A percentile compares a stretch with the other conserved stretches of the same genome.
Evolutionary conservation across 2,797 vertebrate species (phyloP).

Genomic region (Masticophis lateralis): DNA sequence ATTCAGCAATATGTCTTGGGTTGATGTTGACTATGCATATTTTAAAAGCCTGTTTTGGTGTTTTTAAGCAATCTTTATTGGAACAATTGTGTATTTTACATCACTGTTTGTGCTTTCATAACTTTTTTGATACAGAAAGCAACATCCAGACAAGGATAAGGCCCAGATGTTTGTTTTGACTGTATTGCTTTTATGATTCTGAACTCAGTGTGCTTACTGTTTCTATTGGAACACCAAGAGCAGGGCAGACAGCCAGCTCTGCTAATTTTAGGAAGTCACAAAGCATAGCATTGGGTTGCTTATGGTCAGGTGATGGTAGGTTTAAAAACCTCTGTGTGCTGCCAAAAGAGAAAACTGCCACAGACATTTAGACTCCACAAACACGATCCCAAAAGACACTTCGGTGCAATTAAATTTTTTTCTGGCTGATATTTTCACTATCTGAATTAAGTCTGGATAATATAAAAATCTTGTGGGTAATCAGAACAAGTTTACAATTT

Average conservation of each 20-base stretch:
- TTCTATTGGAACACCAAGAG: constrained; percentile 6
- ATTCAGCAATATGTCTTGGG: background rate
- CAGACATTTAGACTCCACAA: constrained; percentile 29
- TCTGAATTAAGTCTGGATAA: constrained; percentile 18
- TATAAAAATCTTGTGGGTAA: constrained; percentile 11
- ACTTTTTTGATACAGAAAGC: background rate
- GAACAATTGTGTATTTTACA: background rate
- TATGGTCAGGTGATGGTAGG: constrained; percentile 23
- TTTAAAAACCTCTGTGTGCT: constrained; percentile 6
- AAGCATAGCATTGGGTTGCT: constrained; percentile 11
- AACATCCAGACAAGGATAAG: background rate
- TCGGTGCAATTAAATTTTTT: constrained; percentile 12
- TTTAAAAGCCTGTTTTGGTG: background rate
- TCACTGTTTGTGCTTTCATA: background rate
- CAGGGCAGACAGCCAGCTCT: background rate
- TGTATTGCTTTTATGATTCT: background rate
- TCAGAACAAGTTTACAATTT: constrained; percentile 20
- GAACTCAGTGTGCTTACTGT: constrained; percentile 7
- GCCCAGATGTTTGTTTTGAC: constrained; percentile 23
- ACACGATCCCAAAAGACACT: constrained; percentile 11
- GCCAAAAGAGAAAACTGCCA: constrained; percentile 17
- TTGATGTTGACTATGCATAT: background rate
- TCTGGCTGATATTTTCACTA: constrained; percentile 14
- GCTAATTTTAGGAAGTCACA: constrained; percentile 21
- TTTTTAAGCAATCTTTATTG: background rate